Evolutionary conservation across 2,113 vertebrate species (phyloP).

Genomic region (Pterocles gutturalis): DNA sequence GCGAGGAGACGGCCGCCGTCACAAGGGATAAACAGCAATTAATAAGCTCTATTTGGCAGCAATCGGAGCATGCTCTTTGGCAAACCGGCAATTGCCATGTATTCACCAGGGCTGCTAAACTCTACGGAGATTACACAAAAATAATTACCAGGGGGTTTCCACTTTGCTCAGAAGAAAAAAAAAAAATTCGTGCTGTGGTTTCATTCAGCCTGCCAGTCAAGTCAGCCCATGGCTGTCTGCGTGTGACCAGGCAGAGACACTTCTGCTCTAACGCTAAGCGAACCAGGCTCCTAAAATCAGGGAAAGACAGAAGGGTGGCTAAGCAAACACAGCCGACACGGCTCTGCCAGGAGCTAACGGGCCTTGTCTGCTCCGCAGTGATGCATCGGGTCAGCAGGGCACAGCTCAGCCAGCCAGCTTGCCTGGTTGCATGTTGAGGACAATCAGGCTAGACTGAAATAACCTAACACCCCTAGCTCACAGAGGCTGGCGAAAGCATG

Average conservation of each 20-base stretch:
- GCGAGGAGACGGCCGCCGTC: neutral
- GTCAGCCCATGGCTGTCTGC: neutral
- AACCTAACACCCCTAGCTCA: neutral
- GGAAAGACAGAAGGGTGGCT: neutral
- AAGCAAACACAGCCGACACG: accelerated
- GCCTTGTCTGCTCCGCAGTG: neutral
- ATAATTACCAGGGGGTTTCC: neutral
- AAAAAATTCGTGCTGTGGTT: neutral
- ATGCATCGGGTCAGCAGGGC: neutral
- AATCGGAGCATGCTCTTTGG: neutral
- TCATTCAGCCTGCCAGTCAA: neutral
- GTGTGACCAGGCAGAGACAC: neutral
- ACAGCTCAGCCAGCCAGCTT: neutral
- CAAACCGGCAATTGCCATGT: neutral
- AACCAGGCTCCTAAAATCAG: neutral
- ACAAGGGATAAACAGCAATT: neutral
- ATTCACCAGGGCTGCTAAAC: neutral
- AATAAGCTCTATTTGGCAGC: conserved; percentile 51
- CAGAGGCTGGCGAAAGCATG: neutral
- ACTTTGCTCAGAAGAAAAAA: neutral
- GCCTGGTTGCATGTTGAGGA: neutral
- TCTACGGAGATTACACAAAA: neutral
- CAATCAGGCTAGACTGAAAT: neutral
- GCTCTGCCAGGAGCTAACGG: neutral
- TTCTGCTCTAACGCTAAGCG: neutral